These are phyloP conservation scores for Plutella xylostella DNA, from an alignment of 2,888 invertebrate species.

Conservation along the genomic window DNA sequence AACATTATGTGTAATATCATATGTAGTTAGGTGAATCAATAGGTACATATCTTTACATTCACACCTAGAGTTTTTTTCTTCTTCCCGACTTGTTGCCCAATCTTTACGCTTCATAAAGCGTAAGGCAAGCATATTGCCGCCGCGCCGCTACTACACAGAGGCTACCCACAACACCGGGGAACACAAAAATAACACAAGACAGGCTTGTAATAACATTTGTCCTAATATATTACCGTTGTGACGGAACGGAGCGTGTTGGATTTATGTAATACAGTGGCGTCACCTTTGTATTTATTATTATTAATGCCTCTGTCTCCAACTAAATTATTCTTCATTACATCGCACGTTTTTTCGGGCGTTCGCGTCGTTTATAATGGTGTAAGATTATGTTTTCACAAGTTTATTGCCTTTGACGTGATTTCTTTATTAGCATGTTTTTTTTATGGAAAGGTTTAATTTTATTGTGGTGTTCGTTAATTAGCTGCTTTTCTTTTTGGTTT, in stretches of 20 bases:
- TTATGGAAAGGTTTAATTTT: background rate
- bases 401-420: conserved; percentile 1
- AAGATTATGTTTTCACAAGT: background rate
- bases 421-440: background rate
- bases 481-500: no score
- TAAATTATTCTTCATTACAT: conserved; percentile 53
- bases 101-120: no score
- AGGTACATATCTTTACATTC: background rate
- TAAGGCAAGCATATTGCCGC: no score
- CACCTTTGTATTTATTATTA: conserved; percentile 60
- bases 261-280: conserved; percentile 57
- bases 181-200: conserved; percentile 63
- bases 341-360: background rate
- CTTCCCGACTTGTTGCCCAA: background rate
- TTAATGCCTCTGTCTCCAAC: conserved; percentile 51
- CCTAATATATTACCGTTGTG: conserved; percentile 66
- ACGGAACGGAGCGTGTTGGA: conserved; percentile 48
- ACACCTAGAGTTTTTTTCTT: background rate
- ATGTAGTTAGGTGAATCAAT: no score
- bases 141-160: no score
- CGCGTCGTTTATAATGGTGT: background rate
- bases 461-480: no score
- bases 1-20: no score
- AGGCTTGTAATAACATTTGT: conserved; percentile 66
- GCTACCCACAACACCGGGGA: conserved; percentile 24